A percentile compares a stretch with the other conserved stretches of the same genome.
phyloP scores from a whole-genome alignment of 1,140 invertebrate species.

The Theocolax elegans region DNA sequence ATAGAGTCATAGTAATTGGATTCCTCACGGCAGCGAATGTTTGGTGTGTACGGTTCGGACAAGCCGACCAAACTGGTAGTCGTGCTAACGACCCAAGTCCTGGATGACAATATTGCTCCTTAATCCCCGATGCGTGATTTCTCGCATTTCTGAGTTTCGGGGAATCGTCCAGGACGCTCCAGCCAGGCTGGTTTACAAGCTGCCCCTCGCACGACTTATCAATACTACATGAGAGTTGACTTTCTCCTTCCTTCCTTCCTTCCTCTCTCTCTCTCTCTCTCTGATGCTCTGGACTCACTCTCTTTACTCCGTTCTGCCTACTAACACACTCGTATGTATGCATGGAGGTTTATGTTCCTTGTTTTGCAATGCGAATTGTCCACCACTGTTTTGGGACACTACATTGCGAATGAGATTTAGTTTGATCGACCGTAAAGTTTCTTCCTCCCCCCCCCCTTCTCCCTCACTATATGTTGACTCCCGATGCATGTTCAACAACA shows the following conservation, averaged over 20 bases:
- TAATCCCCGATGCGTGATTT: constrained; percentile 7
- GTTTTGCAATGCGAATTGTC: constrained; percentile 29
- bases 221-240: constrained; percentile 19
- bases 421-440: constrained; percentile 33
- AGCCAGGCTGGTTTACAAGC: neutral
- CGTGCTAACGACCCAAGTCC: neutral
- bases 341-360: constrained; percentile 17
- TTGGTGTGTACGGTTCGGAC: too few species aligned
- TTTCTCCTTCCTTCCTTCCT: neutral
- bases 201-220: constrained; percentile 9
- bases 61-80: too few species aligned
- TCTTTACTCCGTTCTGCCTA: neutral
- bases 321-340: neutral
- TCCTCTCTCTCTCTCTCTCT: neutral
- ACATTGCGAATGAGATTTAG: constrained; percentile 19
- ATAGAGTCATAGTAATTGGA: too few species aligned
- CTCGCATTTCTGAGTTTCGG: constrained; percentile 5
- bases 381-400: constrained; percentile 1
- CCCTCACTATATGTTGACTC: neutral
- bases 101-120: neutral
- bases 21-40: too few species aligned
- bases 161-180: neutral
- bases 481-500: neutral
- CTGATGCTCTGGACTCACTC: neutral
- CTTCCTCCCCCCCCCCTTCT: neutral